These are phyloP conservation scores for Xyrauchen texanus DNA, from an alignment of 2,113 vertebrate species.

Conservation along the genomic window DNA sequence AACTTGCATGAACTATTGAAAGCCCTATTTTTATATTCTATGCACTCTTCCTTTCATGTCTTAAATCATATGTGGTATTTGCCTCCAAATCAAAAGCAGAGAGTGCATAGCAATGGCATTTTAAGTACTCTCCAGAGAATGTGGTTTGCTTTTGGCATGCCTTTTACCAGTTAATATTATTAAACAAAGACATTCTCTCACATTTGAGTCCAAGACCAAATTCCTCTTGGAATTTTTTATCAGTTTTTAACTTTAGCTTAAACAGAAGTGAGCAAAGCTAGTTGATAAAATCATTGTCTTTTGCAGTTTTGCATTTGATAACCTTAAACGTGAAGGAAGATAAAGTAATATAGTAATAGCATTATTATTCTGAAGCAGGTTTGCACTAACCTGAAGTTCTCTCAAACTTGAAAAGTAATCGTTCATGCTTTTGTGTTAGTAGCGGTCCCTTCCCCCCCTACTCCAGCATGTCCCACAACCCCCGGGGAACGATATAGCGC, in stretches of 20 bases:
- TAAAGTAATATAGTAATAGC: too few relatives aligned
- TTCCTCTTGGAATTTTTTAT: conserved; percentile 50
- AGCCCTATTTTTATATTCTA: too few relatives aligned
- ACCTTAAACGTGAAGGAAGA: neutral
- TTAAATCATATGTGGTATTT: too few relatives aligned
- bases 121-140: conserved; percentile 45
- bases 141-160: conserved; percentile 53
- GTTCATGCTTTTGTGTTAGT: conserved; percentile 2
- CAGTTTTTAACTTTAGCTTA: conserved; percentile 47
- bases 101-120: neutral
- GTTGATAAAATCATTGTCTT: too few relatives aligned
- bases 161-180: conserved; percentile 68
- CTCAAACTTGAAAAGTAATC: conserved; percentile 6
- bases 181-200: conserved; percentile 42
- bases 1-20: too few relatives aligned
- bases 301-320: neutral
- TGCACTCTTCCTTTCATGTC: too few relatives aligned
- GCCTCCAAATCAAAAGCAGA: too few relatives aligned
- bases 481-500: conserved; percentile 58
- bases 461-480: conserved; percentile 58
- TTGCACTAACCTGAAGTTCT: neutral
- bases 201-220: conserved; percentile 32
- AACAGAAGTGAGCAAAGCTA: neutral
- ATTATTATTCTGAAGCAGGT: too few relatives aligned
- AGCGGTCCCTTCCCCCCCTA: conserved; percentile 3